phyloP scores from a whole-genome alignment of 2,888 invertebrate species.

The Drosophila parthenogenetica region DNA sequence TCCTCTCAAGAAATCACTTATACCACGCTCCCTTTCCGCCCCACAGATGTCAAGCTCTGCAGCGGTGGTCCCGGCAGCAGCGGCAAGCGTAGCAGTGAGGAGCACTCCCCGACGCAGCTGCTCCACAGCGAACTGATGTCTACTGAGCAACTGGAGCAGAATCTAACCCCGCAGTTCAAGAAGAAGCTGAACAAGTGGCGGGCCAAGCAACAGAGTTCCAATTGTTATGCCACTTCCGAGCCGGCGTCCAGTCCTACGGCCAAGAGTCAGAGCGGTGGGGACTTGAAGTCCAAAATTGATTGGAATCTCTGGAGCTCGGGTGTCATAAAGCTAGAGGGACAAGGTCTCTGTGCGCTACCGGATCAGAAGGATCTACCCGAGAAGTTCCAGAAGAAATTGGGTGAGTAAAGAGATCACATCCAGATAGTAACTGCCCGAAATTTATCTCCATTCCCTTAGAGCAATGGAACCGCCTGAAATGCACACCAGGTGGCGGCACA shows the following conservation, averaged over 20 bases:
- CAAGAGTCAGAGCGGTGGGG: slow-evolving; percentile 68
- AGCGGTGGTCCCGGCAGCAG: slow-evolving; percentile 52
- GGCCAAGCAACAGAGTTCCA: slow-evolving; percentile 85
- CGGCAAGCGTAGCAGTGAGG: slow-evolving; percentile 74
- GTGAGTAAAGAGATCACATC: slow-evolving; percentile 76
- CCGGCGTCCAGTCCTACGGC: slow-evolving; percentile 69
- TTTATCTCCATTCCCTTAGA: slow-evolving; percentile 84
- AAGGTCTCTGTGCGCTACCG: slow-evolving; percentile 85
- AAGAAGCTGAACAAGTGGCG: slow-evolving; percentile 96
- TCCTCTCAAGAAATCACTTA: background rate
- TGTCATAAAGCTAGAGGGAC: slow-evolving; percentile 84
- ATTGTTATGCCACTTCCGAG: slow-evolving; percentile 69
- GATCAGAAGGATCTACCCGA: slow-evolving; percentile 90
- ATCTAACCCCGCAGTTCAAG: slow-evolving; percentile 91
- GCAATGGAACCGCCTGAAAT: slow-evolving; percentile 93
- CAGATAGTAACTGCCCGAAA: background rate
- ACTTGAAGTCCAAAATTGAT: slow-evolving; percentile 86
- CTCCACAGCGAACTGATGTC: slow-evolving; percentile 77
- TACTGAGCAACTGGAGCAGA: slow-evolving; percentile 87
- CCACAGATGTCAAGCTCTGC: slow-evolving; percentile 51
- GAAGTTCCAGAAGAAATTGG: slow-evolving; percentile 93
- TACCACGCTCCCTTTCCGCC: background rate
- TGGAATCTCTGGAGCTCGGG: slow-evolving; percentile 88
- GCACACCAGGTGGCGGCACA: slow-evolving; percentile 86
- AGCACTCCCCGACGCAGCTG: slow-evolving; percentile 78